Base-by-base conservation (phyloP, 2,888 invertebrate species). In the Emmelina monodactyla region DNA sequence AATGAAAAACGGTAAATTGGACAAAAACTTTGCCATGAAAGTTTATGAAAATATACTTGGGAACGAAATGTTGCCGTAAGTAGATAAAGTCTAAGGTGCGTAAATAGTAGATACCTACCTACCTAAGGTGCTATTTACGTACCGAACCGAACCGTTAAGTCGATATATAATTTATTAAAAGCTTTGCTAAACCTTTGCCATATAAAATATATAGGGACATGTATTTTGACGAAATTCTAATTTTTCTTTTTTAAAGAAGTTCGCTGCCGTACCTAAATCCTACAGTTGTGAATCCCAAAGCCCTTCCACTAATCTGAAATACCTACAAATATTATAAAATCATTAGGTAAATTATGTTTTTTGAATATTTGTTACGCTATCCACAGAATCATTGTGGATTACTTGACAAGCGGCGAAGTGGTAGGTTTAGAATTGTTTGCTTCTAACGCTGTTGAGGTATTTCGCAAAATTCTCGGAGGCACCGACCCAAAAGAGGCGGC, bases 371-470 rank as follows among this genome's bases (percentile, higher is more conserved):
- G n/a, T n/a, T n/a, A n/a, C n/a, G n/a, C 9, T 19, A 19, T 19
- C 9, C 9, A 3, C 25, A 25, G 25, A 25, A 69, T 83, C 32
- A 70, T 88, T 34, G 68, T 90, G 39, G 84, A 85, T 46, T 84
- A 87, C 55, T 65, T 92, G 29, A 85, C 86, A 1, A 83, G 86
- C 33, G 92, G 88, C 2, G 88, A 89, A 38, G 81, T 91, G 2
- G 72, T 92, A 40, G 89, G 87, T 0, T 55, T 93, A 49, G 89
- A 92, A 61, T 55, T 94, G 34, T 84, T 91, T 28, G 89, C 87
- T 1, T 83, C 86, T 32, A 71, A 88, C 49, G 88, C 87, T 1
- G 75, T 92, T 1, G 54, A 65, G n/a, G 80, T 78, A 41, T 89
- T 88, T 86, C 71, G 81, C 5, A 64, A 82, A 33, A 65, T 86